Percentiles rank a stretch among this genome's conserved stretches.
These are phyloP conservation scores for Lithobates sylvaticus DNA, from an alignment of 2,797 vertebrate species.

Conservation along the genomic window DNA sequence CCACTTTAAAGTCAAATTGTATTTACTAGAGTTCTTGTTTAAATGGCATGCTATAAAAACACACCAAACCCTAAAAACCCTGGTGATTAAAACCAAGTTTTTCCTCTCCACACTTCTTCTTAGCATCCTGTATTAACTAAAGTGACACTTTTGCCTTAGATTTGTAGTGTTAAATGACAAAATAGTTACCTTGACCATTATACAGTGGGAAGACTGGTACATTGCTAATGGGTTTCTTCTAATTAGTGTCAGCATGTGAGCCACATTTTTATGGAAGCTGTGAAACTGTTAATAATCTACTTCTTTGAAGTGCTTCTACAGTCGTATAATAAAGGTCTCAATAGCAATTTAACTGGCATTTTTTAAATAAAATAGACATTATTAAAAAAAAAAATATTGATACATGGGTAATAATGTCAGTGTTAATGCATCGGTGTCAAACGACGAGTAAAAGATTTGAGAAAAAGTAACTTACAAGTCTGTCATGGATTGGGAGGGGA, in stretches of 20 bases:
- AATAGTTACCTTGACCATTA: background rate
- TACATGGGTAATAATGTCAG: background rate
- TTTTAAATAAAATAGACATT: slow-evolving; percentile 6
- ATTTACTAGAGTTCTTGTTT: too few relatives aligned
- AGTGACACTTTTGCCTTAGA: background rate
- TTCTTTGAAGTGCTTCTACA: slow-evolving; percentile 1
- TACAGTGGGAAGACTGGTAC: background rate
- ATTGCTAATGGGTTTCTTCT: background rate
- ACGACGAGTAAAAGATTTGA: background rate
- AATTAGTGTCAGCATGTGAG: background rate
- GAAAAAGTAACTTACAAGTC: slow-evolving; percentile 16
- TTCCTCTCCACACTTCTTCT: too few relatives aligned
- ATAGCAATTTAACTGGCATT: background rate
- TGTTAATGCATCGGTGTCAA: background rate
- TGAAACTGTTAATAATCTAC: background rate
- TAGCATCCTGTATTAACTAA: background rate
- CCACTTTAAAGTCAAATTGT: too few relatives aligned
- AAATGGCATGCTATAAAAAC: too few relatives aligned
- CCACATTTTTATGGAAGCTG: background rate
- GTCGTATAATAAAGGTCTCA: background rate
- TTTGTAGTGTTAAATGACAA: background rate
- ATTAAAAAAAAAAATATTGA: slow-evolving; percentile 24
- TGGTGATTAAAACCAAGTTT: too few relatives aligned
- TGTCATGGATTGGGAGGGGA: too few relatives aligned
- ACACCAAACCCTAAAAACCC: too few relatives aligned